phyloP scores from a whole-genome alignment of 2,888 invertebrate species.

The Ganaspis brasiliensis region DNA sequence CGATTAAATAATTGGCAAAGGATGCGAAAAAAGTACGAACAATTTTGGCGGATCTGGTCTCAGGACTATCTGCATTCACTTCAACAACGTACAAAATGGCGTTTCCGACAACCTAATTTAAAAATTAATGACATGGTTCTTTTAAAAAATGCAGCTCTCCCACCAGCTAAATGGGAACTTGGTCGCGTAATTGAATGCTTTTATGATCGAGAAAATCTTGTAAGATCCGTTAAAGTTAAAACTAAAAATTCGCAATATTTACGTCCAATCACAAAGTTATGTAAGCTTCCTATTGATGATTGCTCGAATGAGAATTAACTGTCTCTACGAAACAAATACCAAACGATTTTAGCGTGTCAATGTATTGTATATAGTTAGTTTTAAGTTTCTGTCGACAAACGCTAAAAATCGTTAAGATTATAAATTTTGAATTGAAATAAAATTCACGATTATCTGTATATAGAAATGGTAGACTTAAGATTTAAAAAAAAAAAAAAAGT shows the following conservation, averaged over 20 bases:
- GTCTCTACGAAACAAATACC: not conserved
- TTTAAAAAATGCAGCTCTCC: constrained; percentile 52
- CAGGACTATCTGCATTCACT: constrained; percentile 63
- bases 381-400: not conserved
- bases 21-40: constrained; percentile 54
- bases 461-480: not conserved
- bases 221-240: not conserved
- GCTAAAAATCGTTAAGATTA: too few relatives aligned
- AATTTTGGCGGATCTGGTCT: constrained; percentile 63
- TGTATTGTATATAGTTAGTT: constrained; percentile 7
- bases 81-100: constrained; percentile 50
- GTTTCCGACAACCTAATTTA: not conserved
- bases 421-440: too few relatives aligned
- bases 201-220: not conserved
- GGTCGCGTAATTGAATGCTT: constrained; percentile 49
- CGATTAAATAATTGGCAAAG: constrained; percentile 61
- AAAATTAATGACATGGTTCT: constrained; percentile 41
- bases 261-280: not conserved
- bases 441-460: not conserved
- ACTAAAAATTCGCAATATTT: not conserved
- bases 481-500: not conserved
- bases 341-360: not conserved
- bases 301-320: constrained; percentile 6
- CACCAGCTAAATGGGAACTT: constrained; percentile 58
- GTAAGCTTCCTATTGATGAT: not conserved